These are phyloP conservation scores for Argentina silus DNA, from an alignment of 2,797 vertebrate species.

Conservation along the genomic window DNA sequence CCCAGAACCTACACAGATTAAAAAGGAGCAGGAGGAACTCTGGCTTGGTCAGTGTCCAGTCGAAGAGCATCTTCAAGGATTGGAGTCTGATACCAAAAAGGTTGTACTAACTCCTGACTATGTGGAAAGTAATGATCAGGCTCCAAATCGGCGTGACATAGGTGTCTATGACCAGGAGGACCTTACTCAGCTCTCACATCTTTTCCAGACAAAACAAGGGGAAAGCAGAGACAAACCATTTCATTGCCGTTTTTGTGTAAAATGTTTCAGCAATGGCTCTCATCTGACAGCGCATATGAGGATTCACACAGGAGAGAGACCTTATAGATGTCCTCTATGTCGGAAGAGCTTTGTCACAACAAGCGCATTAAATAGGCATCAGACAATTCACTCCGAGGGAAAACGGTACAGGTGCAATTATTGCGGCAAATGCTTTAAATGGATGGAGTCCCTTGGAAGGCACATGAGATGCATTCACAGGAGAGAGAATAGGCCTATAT, in stretches of 20 bases:
- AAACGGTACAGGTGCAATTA: slow-evolving; percentile 67
- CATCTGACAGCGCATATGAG: slow-evolving; percentile 73
- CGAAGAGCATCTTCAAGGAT: slow-evolving; percentile 54
- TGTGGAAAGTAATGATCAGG: slow-evolving; percentile 22
- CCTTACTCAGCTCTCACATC: not conserved
- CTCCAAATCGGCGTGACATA: no score
- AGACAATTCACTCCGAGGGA: slow-evolving; percentile 73
- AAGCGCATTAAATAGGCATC: slow-evolving; percentile 72
- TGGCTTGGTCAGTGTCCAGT: slow-evolving; percentile 56
- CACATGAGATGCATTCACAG: slow-evolving; percentile 67
- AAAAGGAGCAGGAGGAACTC: slow-evolving; percentile 60
- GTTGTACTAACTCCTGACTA: slow-evolving; percentile 57
- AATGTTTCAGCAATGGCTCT: slow-evolving; percentile 72
- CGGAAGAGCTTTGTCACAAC: slow-evolving; percentile 73
- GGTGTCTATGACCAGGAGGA: not conserved
- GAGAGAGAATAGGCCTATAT: slow-evolving; percentile 47
- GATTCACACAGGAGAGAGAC: slow-evolving; percentile 75
- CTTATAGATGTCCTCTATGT: slow-evolving; percentile 72
- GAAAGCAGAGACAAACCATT: slow-evolving; percentile 66
- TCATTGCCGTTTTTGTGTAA: slow-evolving; percentile 70
- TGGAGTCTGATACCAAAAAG: slow-evolving; percentile 65
- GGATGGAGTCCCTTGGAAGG: slow-evolving; percentile 73
- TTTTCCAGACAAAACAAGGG: not conserved
- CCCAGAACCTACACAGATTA: slow-evolving; percentile 50
- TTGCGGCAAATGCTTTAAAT: slow-evolving; percentile 71